phyloP scores from a whole-genome alignment of 2,888 invertebrate species.

The Norana najaformis region DNA sequence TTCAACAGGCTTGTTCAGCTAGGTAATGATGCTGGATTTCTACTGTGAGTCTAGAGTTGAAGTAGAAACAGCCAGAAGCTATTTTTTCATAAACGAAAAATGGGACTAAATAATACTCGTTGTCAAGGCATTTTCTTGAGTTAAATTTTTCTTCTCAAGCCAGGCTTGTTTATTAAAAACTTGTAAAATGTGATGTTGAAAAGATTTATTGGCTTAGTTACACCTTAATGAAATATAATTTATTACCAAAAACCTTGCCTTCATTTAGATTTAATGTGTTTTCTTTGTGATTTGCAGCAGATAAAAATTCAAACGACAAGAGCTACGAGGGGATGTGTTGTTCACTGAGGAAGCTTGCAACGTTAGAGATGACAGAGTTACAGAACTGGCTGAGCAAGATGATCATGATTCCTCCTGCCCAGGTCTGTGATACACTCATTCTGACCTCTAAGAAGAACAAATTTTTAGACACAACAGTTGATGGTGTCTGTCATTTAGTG shows the following conservation, averaged over 20 bases:
- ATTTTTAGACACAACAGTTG: neutral
- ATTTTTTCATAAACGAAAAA: neutral
- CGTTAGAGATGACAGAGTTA: slow-evolving; percentile 70
- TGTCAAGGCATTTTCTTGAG: slow-evolving; percentile 45
- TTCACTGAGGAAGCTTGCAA: slow-evolving; percentile 72
- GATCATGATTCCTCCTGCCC: slow-evolving; percentile 47
- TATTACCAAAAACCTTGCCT: neutral
- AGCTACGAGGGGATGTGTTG: slow-evolving; percentile 72
- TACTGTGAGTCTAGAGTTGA: neutral
- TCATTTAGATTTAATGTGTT: neutral
- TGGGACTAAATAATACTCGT: neutral
- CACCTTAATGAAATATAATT: neutral
- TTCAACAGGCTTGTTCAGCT: slow-evolving; percentile 72
- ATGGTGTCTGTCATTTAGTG: neutral
- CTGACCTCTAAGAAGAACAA: neutral
- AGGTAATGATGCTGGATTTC: slow-evolving; percentile 53
- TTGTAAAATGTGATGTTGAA: neutral
- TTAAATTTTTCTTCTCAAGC: neutral
- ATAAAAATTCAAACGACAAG: slow-evolving; percentile 70
- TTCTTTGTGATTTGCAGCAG: slow-evolving; percentile 58
- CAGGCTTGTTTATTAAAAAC: neutral
- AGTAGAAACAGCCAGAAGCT: neutral
- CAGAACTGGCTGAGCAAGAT: slow-evolving; percentile 65
- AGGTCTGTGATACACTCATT: neutral
- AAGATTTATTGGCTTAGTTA: neutral